Evolutionary conservation across 2,113 vertebrate species (phyloP), one percentile per base, ranked within the genome.

Genomic region (Aphelocoma coerulescens): DNA sequence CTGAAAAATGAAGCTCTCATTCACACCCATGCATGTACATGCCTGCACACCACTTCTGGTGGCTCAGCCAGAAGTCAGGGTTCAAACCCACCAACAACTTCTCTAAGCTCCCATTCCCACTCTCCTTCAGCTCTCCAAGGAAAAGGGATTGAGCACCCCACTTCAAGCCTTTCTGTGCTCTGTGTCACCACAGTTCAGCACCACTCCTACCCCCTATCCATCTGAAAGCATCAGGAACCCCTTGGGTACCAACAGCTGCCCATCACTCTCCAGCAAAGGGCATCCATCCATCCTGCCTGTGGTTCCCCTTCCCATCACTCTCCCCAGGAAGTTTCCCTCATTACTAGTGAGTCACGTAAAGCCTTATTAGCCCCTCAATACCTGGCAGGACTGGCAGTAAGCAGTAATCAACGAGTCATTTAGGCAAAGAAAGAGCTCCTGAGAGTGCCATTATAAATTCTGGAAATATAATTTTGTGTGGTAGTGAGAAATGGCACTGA

Each of bases 381-480:
- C 51, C 3, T 1, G 10, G 7, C n/a, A 43, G 7, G 12, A 72
- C 41, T 74, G 23, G 16, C 15, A 86, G 95, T 43, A 94, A 73
- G 65, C 33, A 18, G 48, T 59, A 85, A 86, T 63, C 19, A 6
- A 35, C 0, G 2, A 85, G 69, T 89, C 87, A 77, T 76, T 91
- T 92, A 91, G 89, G 78, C 48, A 67, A 76, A 90, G 61, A 80
- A 63, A 55, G 59, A 80, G 78, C 58, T 68, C 14, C 37, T 74
- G 91, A 86, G 67, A 90, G 72, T 58, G 66, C 16, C 72, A 44
- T 33, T 88, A 88, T 91, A 95, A 93, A 95, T 97, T 97, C 91
- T 27, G 80, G 88, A 92, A 88, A 96, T 65, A 89, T 63, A 72
- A 93, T 96, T 89, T 86, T 27, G 81, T 85, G 52, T 71, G 51